Percentiles rank a stretch among this genome's conserved stretches.
phyloP scores from a whole-genome alignment of 2,113 vertebrate genomes.

The Colaptes auratus region DNA sequence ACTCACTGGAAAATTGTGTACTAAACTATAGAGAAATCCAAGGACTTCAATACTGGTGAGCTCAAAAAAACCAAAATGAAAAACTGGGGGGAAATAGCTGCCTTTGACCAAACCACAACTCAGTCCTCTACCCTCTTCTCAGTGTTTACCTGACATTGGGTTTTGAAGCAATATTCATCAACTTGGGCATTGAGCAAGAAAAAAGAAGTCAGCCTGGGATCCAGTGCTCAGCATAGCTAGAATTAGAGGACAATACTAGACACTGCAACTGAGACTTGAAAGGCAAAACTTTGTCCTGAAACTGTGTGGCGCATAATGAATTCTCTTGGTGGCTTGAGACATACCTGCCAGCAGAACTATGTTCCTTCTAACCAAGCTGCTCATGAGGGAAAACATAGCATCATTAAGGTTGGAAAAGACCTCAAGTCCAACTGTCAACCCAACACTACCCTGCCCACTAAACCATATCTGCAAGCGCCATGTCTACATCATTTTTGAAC shows the following conservation, averaged over 20 bases:
- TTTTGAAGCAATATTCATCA: background rate
- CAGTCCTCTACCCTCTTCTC: background rate
- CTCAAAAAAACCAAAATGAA: background rate
- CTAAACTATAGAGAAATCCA: constrained; percentile 62
- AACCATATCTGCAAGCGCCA: no score
- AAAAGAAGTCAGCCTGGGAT: background rate
- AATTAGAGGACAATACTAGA: no score
- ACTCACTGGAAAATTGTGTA: constrained; percentile 96
- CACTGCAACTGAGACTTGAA: background rate
- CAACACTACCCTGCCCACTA: no score
- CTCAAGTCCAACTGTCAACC: no score
- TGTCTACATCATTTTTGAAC: no score
- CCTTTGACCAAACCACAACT: background rate
- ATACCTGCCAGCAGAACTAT: background rate
- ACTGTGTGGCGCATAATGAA: background rate
- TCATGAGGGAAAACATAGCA: background rate
- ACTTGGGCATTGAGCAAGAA: background rate
- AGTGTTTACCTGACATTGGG: background rate
- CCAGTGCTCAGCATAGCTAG: background rate
- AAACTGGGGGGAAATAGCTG: background rate
- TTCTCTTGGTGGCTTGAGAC: background rate
- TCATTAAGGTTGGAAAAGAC: no score
- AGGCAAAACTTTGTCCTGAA: background rate
- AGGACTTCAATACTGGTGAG: background rate
- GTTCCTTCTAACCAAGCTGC: background rate